Base-by-base conservation (phyloP, 37 sponge, comb jelly and placozoan genomes). In the Theonella swinhoei region DNA sequence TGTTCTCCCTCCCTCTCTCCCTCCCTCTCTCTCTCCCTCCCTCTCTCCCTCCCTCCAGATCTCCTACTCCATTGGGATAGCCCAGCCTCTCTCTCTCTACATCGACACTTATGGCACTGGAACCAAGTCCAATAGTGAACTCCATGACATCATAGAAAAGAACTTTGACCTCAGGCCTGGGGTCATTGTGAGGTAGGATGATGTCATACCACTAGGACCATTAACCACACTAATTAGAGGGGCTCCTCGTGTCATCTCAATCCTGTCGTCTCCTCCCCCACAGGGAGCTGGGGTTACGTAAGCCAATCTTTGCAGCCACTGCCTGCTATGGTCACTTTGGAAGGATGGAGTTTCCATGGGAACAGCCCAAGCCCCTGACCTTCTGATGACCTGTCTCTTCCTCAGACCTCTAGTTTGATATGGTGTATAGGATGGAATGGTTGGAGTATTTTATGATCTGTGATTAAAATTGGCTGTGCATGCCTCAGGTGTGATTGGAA, bases 241-340 rank as follows among this genome's bases (percentile, higher is more conserved):
- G n/a, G n/a, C n/a, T n/a, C n/a, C n/a, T n/a, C n/a, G n/a, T n/a
- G n/a, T n/a, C n/a, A n/a, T n/a, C n/a, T n/a, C n/a, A n/a, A n/a
- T n/a, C n/a, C n/a, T n/a, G n/a, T n/a, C n/a, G n/a, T 14, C 39
- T 9, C 22, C 39, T 38, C 42, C 24, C 7, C 38, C 47, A 1
- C 77, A 94, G 96, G 85, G 96, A 95, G 39, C 84, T 98, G 59
- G 86, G 85, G 5, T 59, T 98, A 61, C 78, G 85, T 39, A 68
- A 83, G 64, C 95, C 99, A 0, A 88, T 94, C 24, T 98, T 79
- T 81, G 79, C 77, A 54, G 36, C 79, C 4, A 98, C 99, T 26
- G 99, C 96, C 34, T 88, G 91, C 59, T 98, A 96, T 65, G 99
- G 99, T 59, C 99, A 98, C 74, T 98, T 98, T 85, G 99, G 99